Conservation (phyloP, 2,113 vertebrate genomes). For the Nibea coibor region DNA sequence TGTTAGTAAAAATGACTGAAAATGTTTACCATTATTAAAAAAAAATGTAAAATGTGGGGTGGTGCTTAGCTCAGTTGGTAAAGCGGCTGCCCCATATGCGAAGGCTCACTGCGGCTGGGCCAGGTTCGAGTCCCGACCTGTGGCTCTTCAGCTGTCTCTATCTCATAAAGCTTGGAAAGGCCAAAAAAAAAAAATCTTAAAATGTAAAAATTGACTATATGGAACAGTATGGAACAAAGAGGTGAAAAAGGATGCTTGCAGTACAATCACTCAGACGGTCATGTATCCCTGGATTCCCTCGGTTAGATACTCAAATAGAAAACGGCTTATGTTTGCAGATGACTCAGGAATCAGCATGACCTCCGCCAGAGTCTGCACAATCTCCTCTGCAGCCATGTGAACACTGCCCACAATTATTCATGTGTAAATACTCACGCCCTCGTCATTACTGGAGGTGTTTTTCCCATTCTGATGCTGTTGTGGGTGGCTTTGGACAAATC, state of each 20-base stretch:
- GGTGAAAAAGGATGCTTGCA: not conserved
- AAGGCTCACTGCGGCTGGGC: no score
- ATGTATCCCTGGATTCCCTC: not conserved
- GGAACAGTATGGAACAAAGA: not conserved
- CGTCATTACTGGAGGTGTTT: not conserved
- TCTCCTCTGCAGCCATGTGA: not conserved
- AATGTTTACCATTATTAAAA: no score
- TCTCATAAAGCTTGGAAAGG: no score
- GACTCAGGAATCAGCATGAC: slow-evolving; percentile 6
- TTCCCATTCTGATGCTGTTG: not conserved
- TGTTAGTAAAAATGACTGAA: not conserved
- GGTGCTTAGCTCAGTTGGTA: no score
- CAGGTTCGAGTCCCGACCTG: no score
- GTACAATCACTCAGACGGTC: not conserved
- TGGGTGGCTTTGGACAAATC: not conserved
- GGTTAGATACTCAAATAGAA: slow-evolving; percentile 6
- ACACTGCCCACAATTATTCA: not conserved
- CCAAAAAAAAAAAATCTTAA: no score
- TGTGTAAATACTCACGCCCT: not conserved
- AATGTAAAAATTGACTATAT: not conserved
- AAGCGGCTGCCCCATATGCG: no score
- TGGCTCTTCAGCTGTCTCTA: no score
- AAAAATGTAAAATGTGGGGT: not conserved
- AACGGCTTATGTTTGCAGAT: not conserved
- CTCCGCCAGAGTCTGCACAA: not conserved